Evolutionary conservation across 1,140 invertebrate species (phyloP).

Genomic region (Caenorhabditis briggsae): DNA sequence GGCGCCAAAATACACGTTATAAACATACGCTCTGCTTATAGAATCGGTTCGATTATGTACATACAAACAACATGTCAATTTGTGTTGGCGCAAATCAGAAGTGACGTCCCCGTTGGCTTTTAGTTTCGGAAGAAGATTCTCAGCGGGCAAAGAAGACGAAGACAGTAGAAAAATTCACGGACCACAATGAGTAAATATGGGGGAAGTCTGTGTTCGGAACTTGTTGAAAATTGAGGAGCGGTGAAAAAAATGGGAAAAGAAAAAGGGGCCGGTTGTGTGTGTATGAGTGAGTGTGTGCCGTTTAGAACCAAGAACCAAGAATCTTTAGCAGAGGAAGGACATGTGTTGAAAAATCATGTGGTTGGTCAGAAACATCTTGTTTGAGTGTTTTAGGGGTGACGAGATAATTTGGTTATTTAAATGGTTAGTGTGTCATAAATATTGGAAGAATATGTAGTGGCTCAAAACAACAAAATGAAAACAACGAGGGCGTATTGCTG

Average conservation of each 20-base stretch:
- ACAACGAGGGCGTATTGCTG: too few relatives aligned
- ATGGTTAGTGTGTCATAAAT: too few relatives aligned
- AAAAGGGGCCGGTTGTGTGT: too few relatives aligned
- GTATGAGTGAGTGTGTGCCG: not conserved
- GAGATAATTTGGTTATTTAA: not conserved
- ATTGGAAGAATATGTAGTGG: too few relatives aligned
- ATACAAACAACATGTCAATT: constrained; percentile 52
- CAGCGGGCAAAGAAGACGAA: not conserved
- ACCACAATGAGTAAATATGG: constrained; percentile 37
- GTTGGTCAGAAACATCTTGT: constrained; percentile 52
- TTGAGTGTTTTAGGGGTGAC: constrained; percentile 2
- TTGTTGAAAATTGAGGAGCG: constrained; percentile 36
- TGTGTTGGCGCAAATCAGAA: constrained; percentile 44
- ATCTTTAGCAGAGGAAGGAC: constrained; percentile 10
- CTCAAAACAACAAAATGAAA: too few relatives aligned
- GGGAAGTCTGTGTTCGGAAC: constrained; percentile 11
- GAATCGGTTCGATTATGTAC: constrained; percentile 46
- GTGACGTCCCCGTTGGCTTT: not conserved
- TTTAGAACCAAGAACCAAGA: constrained; percentile 47
- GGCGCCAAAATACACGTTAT: constrained; percentile 18
- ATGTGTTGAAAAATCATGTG: constrained; percentile 53
- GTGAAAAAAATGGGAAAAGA: not conserved
- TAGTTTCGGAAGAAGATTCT: not conserved
- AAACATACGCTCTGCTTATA: constrained; percentile 46
- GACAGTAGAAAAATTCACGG: constrained; percentile 12